Evolutionary conservation across 2,113 vertebrate genomes (phyloP).

Genomic region (Takifugu flavidus): DNA sequence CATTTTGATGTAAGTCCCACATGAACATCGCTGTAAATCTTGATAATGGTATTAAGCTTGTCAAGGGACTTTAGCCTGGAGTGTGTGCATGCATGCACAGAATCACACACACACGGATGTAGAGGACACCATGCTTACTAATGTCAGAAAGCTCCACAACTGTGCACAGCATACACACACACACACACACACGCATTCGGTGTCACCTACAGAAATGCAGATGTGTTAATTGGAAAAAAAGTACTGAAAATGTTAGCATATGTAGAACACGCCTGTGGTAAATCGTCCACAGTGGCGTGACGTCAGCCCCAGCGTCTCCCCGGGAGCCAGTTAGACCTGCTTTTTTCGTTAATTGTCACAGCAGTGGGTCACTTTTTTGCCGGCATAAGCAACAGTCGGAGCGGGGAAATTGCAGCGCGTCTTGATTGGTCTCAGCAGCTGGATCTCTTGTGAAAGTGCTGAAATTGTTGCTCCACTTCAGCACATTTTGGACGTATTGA

Average conservation of each 20-base stretch:
- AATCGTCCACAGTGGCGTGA: conserved; percentile 1
- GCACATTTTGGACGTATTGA: conserved; percentile 46
- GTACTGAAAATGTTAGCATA: not conserved
- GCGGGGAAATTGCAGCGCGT: conserved; percentile 25
- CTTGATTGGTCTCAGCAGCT: conserved; percentile 38
- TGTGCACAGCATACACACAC: not conserved
- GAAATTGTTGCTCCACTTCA: conserved; percentile 23
- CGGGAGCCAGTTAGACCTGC: conserved; percentile 8
- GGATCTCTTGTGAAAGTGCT: conserved; percentile 17
- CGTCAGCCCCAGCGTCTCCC: conserved; percentile 2
- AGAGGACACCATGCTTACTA: conserved; percentile 21
- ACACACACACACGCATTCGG: conserved; percentile 14
- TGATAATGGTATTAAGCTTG: conserved; percentile 70
- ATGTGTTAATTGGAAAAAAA: conserved; percentile 31
- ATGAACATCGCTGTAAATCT: conserved; percentile 72
- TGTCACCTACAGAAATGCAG: not conserved
- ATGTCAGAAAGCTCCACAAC: conserved; percentile 28
- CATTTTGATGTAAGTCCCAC: conserved; percentile 67
- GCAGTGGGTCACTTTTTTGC: conserved; percentile 22
- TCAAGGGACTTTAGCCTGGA: conserved; percentile 49
- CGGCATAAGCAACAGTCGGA: conserved; percentile 11
- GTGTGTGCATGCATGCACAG: conserved; percentile 8
- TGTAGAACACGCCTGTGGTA: too few species aligned
- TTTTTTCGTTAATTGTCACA: conserved; percentile 28
- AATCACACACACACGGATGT: conserved; percentile 2